phyloP scores from a whole-genome alignment of 92 coral and sea anemone genomes.

The Montipora capitata region DNA sequence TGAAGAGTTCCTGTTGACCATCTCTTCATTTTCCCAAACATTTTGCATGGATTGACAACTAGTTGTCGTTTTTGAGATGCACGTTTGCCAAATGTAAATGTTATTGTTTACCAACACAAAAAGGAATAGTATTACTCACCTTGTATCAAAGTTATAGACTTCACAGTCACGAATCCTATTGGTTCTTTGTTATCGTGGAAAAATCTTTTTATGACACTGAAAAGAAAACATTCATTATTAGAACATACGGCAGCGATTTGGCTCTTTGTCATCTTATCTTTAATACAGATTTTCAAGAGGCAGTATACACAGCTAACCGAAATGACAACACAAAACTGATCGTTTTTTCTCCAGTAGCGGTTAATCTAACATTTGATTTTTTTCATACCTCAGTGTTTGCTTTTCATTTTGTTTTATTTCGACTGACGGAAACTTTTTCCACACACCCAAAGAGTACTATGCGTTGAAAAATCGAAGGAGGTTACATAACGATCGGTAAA shows the following conservation, averaged over 20 bases:
- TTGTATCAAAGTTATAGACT: not conserved
- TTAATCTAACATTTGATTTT: not conserved
- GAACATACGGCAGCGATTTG: not conserved
- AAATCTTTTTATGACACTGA: constrained; percentile 20
- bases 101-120: not conserved
- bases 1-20: not conserved
- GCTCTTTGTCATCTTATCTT: constrained; percentile 11
- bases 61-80: not conserved
- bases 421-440: not conserved
- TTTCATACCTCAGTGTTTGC: not conserved
- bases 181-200: constrained; percentile 22
- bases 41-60: not conserved
- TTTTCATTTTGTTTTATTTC: constrained; percentile 24
- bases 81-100: not conserved
- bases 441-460: constrained; percentile 3
- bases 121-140: constrained; percentile 5
- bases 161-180: constrained; percentile 3
- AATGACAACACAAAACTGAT: constrained; percentile 1
- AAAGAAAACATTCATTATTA: constrained; percentile 12
- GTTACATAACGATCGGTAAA: too few relatives aligned
- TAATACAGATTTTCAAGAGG: not conserved
- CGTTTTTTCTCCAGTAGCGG: constrained; percentile 10
- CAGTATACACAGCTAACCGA: not conserved
- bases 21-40: not conserved
- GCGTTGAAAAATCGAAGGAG: constrained; percentile 3